A percentile compares a stretch with the other conserved stretches of the same genome.
Conservation (phyloP, 2,113 vertebrate species). For the Chaetorhynchus papuensis region DNA sequence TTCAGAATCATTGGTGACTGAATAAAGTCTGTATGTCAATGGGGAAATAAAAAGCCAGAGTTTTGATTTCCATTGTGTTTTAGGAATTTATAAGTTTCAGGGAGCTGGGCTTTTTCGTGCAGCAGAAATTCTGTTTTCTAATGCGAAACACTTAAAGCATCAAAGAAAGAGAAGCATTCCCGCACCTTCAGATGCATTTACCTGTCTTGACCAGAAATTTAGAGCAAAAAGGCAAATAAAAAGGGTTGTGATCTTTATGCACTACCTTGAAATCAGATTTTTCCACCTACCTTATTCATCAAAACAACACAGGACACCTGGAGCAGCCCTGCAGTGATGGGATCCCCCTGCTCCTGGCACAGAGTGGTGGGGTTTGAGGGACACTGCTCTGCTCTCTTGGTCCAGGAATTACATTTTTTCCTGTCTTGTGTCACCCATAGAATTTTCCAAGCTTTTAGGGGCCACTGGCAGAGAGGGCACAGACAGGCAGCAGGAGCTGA, state of each 20-base stretch:
- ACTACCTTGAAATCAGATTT: not conserved
- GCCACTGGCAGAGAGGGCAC: accelerated
- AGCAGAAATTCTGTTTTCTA: not conserved
- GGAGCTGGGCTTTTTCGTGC: not conserved
- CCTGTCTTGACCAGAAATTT: not conserved
- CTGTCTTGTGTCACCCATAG: not conserved
- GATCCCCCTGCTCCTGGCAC: not conserved
- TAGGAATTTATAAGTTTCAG: not conserved
- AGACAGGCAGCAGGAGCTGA: not conserved
- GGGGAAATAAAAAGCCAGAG: not conserved
- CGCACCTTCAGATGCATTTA: not conserved
- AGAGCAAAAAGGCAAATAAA: not conserved
- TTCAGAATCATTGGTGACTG: not conserved
- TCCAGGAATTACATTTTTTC: not conserved
- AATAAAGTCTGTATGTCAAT: not conserved
- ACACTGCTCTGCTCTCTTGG: not conserved
- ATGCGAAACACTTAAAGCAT: not conserved
- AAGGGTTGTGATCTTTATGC: not conserved
- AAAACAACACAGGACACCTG: accelerated
- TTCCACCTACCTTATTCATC: not conserved
- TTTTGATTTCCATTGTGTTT: not conserved
- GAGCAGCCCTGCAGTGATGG: accelerated
- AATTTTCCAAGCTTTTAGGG: not conserved
- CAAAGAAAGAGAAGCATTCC: not conserved
- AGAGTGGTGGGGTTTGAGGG: not conserved